phyloP scores from a whole-genome alignment of 2,797 vertebrate species.

The Hemibagrus guttatus region DNA sequence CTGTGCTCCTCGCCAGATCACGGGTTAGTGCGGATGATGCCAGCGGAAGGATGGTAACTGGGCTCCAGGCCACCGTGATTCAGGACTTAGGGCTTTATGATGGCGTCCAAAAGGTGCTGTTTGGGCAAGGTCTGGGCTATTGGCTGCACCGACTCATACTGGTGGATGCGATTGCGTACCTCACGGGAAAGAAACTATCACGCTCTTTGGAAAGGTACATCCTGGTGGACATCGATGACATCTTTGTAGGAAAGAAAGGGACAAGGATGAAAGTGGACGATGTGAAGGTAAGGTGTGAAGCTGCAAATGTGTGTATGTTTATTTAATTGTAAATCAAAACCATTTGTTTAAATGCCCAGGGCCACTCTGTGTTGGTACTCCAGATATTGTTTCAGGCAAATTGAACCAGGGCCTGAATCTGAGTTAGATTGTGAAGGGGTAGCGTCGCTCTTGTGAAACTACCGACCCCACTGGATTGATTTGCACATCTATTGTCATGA shows the following conservation, averaged over 20 bases:
- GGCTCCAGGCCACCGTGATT: conserved; percentile 84
- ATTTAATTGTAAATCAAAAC: background rate
- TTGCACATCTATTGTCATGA: background rate
- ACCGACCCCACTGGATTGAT: background rate
- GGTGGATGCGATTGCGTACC: conserved; percentile 90
- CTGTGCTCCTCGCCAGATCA: conserved; percentile 83
- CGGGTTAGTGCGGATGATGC: conserved; percentile 69
- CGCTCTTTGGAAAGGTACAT: conserved; percentile 90
- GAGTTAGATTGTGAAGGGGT: background rate
- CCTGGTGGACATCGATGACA: conserved; percentile 96
- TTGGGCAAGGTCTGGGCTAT: conserved; percentile 93
- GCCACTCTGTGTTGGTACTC: background rate
- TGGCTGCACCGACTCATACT: conserved; percentile 96
- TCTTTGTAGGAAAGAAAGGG: conserved; percentile 97
- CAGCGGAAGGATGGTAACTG: conserved; percentile 59
- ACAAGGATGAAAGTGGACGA: conserved; percentile 94
- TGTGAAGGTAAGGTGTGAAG: conserved; percentile 86
- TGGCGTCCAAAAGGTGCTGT: conserved; percentile 91
- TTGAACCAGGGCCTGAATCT: background rate
- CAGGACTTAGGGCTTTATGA: conserved; percentile 94
- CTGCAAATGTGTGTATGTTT: background rate
- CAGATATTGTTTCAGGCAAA: no score
- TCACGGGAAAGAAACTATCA: conserved; percentile 87
- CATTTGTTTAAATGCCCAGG: background rate
- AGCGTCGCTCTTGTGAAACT: background rate